A percentile compares a stretch with the other conserved stretches of the same genome.
phyloP scores from a whole-genome alignment of 2,113 vertebrate genomes.

The Seriola rivoliana region DNA sequence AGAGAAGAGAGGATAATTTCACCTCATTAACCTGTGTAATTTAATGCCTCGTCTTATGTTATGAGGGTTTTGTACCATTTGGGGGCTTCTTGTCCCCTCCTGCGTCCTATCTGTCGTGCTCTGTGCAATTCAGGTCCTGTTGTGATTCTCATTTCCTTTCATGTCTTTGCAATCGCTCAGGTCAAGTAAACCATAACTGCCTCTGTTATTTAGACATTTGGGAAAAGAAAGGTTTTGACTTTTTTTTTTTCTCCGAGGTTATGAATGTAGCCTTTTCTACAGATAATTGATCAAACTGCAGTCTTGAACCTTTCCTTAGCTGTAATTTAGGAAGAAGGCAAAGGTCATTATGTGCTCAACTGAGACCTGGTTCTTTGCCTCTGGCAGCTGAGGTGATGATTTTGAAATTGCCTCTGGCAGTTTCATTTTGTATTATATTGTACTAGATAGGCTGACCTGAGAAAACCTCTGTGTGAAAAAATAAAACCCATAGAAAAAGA shows the following conservation, averaged over 20 bases:
- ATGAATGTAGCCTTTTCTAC: slow-evolving; percentile 15
- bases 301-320: slow-evolving; percentile 28
- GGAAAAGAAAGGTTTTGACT: slow-evolving; percentile 23
- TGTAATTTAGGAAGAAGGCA: slow-evolving; percentile 52
- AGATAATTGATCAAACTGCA: slow-evolving; percentile 35
- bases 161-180: slow-evolving; percentile 13
- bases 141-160: slow-evolving; percentile 1
- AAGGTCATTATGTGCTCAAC: slow-evolving; percentile 49
- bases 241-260: slow-evolving; percentile 14
- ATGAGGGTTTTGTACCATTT: slow-evolving; percentile 1
- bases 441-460: slow-evolving; percentile 7
- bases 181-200: slow-evolving; percentile 19
- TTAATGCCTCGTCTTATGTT: slow-evolving; percentile 13
- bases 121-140: not conserved
- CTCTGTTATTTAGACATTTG: slow-evolving; percentile 18
- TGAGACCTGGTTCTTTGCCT: slow-evolving; percentile 30
- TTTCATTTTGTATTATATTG: slow-evolving; percentile 46
- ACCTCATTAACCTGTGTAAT: slow-evolving; percentile 11
- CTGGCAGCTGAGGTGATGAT: slow-evolving; percentile 44
- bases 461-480: not conserved
- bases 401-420: slow-evolving; percentile 44
- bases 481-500: not conserved
- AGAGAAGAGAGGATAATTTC: not conserved
- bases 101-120: not conserved
- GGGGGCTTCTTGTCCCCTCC: not conserved